phyloP scores from a whole-genome alignment of 2,797 vertebrate genomes.

The Hipposideros larvatus region DNA sequence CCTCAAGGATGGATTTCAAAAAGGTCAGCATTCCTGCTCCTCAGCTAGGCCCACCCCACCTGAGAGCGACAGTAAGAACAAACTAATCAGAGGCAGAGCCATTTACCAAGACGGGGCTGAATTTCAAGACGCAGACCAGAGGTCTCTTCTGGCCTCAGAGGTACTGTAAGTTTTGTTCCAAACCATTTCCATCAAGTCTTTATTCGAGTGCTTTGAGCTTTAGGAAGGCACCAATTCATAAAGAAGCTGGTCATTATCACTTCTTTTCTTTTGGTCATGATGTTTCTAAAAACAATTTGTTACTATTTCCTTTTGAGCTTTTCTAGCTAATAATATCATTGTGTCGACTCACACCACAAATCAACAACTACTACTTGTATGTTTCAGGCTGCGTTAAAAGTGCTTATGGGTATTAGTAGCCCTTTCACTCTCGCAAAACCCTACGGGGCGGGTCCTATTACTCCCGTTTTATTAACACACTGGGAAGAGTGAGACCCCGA shows the following conservation, averaged over 20 bases:
- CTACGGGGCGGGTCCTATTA: background rate
- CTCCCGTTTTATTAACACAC: background rate
- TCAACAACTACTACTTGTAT: accelerated
- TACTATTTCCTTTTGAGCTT: background rate
- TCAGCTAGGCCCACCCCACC: background rate
- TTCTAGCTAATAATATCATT: background rate
- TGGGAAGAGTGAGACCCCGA: background rate
- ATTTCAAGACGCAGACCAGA: background rate
- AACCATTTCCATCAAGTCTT: background rate
- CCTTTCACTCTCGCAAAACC: background rate
- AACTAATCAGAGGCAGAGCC: constrained; percentile 32
- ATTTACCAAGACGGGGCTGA: background rate
- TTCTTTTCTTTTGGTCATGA: background rate
- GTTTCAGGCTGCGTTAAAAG: background rate
- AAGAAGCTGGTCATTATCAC: background rate
- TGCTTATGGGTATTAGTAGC: no score
- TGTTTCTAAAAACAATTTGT: background rate
- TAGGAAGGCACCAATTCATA: background rate
- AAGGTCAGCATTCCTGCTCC: constrained; percentile 63
- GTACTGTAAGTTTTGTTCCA: background rate
- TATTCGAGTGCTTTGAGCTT: background rate
- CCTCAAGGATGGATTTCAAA: constrained; percentile 76
- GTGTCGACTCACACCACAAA: background rate
- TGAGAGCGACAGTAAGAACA: background rate
- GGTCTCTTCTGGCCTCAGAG: background rate